These are phyloP conservation scores for Ahaetulla prasina DNA, from an alignment of 2,113 vertebrate genomes.

Conservation along the genomic window DNA sequence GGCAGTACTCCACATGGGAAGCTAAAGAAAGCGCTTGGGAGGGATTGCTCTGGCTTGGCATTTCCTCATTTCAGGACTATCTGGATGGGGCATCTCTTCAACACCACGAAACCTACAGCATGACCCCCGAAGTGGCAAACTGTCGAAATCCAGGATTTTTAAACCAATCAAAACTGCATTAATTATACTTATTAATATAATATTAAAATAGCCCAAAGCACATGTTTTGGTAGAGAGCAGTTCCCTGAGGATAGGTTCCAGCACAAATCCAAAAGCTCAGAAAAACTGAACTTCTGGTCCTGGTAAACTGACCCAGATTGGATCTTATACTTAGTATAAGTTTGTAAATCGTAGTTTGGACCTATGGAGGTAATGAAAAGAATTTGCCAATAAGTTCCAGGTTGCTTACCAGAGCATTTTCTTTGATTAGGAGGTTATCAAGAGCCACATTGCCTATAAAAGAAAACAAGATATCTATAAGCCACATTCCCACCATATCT, in stretches of 20 bases:
- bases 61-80: neutral
- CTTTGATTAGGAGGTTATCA: conserved; percentile 91
- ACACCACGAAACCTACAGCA: neutral
- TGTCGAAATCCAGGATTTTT: neutral
- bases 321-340: neutral
- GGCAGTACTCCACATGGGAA: neutral
- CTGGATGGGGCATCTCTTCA: neutral
- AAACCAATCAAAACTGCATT: neutral
- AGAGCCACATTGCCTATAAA: conserved; percentile 90
- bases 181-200: neutral
- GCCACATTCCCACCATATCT: neutral
- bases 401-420: conserved; percentile 89
- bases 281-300: neutral
- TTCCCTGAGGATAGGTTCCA: neutral
- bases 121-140: too few species aligned
- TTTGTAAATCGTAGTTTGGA: neutral
- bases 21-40: neutral
- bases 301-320: neutral
- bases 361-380: neutral
- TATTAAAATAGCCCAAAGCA: neutral
- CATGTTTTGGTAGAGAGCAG: neutral
- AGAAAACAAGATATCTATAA: conserved; percentile 1
- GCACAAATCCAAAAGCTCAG: neutral
- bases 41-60: neutral
- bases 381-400: neutral